phyloP scores from a whole-genome alignment of 2,797 vertebrate species.

The Calcarius lapponicus region DNA sequence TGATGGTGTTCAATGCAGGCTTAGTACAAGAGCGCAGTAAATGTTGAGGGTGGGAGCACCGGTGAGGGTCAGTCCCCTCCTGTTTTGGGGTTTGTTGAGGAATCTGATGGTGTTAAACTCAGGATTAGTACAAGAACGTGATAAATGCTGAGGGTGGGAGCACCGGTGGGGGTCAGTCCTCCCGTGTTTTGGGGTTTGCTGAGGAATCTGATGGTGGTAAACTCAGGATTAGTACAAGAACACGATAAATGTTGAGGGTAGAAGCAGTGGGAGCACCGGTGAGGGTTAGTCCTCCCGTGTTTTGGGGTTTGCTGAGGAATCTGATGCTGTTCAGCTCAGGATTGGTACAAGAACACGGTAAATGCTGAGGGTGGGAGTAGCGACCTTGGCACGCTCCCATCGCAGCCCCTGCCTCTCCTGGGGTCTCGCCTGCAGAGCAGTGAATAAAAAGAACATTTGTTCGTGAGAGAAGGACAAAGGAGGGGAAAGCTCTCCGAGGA shows the following conservation, averaged over 20 bases:
- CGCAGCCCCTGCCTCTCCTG: neutral
- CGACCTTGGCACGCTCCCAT: neutral
- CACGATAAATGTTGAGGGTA: accelerated
- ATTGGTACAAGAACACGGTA: accelerated
- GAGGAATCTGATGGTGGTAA: neutral
- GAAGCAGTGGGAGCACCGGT: accelerated
- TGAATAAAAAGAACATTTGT: neutral
- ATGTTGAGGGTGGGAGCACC: neutral
- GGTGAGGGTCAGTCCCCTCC: neutral
- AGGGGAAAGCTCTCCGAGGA: neutral
- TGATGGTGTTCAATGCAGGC: neutral
- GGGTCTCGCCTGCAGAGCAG: neutral
- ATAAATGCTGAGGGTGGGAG: neutral
- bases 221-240: accelerated
- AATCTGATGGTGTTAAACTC: neutral
- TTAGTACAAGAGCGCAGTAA: accelerated
- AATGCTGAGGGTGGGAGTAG: neutral
- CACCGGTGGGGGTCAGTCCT: accelerated
- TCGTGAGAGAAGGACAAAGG: neutral
- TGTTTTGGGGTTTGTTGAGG: neutral
- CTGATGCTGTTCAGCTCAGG: no score
- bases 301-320: neutral
- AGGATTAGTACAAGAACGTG: accelerated
- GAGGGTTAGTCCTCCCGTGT: accelerated
- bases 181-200: accelerated